Evolutionary conservation across 2,888 invertebrate species (phyloP).

Genomic region (Leucophenga maculata): DNA sequence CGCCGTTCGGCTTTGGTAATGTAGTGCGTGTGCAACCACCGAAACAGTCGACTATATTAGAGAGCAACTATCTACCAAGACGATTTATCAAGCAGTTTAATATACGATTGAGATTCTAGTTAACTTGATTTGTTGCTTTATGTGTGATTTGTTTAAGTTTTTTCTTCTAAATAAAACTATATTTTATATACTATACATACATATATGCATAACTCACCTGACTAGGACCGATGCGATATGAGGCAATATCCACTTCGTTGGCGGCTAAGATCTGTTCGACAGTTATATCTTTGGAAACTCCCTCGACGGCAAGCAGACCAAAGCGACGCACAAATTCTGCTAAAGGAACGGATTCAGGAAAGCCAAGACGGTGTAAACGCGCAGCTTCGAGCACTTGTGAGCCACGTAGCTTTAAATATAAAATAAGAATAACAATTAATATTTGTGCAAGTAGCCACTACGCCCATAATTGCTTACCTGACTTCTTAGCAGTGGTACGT

Average conservation of each 20-base stretch:
- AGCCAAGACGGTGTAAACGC: constrained; percentile 92
- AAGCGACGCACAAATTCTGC: constrained; percentile 91
- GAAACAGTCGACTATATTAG: constrained; percentile 46
- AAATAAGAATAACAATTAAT: constrained; percentile 31
- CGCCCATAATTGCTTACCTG: constrained; percentile 76
- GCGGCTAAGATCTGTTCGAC: constrained; percentile 88
- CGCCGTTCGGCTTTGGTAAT: constrained; percentile 56
- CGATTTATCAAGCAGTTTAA: constrained; percentile 21
- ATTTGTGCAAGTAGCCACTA: background rate
- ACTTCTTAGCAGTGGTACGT: constrained; percentile 89
- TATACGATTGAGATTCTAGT: constrained; percentile 22
- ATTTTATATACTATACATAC: no score
- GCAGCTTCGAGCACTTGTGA: constrained; percentile 91
- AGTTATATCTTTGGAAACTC: constrained; percentile 71
- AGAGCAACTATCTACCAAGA: constrained; percentile 40
- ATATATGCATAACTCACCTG: constrained; percentile 79
- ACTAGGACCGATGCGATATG: constrained; percentile 91
- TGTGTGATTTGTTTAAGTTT: constrained; percentile 17
- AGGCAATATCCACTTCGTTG: constrained; percentile 87
- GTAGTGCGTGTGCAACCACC: constrained; percentile 53
- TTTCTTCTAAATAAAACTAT: background rate
- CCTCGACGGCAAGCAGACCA: constrained; percentile 74
- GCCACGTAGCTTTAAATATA: constrained; percentile 82
- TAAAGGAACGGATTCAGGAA: constrained; percentile 91
- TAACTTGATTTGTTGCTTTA: constrained; percentile 16